Base-by-base conservation (phyloP, 2,113 vertebrate species). In the Catharus bicknelli region DNA sequence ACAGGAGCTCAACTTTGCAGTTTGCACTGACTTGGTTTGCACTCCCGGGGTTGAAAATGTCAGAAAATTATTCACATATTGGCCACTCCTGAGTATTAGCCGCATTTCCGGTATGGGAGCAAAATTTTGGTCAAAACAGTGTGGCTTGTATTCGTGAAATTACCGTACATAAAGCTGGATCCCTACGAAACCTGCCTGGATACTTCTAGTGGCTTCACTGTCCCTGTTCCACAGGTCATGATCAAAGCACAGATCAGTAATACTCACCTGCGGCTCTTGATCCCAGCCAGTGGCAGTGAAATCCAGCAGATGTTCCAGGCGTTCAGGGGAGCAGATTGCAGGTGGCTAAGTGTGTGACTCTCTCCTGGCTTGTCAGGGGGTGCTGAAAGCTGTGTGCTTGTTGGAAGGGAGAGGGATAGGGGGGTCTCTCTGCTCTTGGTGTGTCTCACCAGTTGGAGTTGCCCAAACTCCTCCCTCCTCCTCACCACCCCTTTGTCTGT, bases 341-440 rank as follows among this genome's bases (percentile, higher is more conserved):
- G 16, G 43, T 55, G 48, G 50, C 45, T 48, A 51, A 75, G 40
- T 7, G 18, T 0, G 0, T 80, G 25, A 4, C 1, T 6, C 38
- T 72, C n/a, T 68, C 16, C 50, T 61, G 43, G 43, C 16, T 47
- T 81, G 54, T 23, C 38, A 50, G 42, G 12, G 9, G 5, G 5
- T 5, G 11, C 43, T 0, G 0, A 51, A 30, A 18, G 50, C 32
- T 26, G 9, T 12, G 10, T 40, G 11, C 45, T 67, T 1, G 1
- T 5, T 8, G 13, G 64, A 27, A 77, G 9, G 23, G n/a, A 63
- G n/a, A 59, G 29, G 6, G 3, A 25, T 11, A 5, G 2, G 16
- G 3, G 3, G 11, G 10, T 51, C 20, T 80, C 16, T 67, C 59
- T 74, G n/a, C 5, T 72, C 11, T 36, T 57, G 40, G 6, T 55